Evolutionary conservation across 2,113 vertebrate species (phyloP), one percentile per base, ranked within the genome.

Genomic region (Python bivittatus): DNA sequence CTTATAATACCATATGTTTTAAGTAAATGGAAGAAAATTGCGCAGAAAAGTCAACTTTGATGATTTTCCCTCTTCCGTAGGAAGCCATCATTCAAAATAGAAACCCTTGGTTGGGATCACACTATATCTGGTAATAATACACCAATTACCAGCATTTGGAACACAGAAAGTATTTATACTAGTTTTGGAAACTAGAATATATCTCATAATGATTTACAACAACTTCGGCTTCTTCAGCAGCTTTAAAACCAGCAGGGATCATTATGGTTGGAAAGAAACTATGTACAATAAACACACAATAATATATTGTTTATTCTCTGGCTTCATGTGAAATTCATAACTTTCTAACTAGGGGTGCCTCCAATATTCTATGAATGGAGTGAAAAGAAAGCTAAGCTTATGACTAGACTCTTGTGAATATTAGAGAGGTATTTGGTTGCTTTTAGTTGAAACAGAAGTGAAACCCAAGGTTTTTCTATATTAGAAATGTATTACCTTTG

Each of bases 401-500:
- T 4, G n/a, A 89, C 38, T 60, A 25, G 25, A 9, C 56, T 2
- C 48, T 44, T 89, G 44, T 12, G 20, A 53, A 29, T 52, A 83
- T 8, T 23, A 13, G 2, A 25, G n/a, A 8, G 29, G 23, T 29
- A 91, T 61, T 57, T 86, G 10, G 61, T 83, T 13, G 83, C 48
- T 27, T 95, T 0, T 87, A 42, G 91, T 42, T 57, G n/a, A 92
- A 90, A 61, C 57, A 58, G 20, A 53, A 92, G 61, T 15, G 15
- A 93, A 94, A 87, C 22, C 1, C 3, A 0, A 0, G 58, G 68
- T 54, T 91, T 9, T 90, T 94, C 52, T 85, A 88, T 84, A 88
- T 88, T 54, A 72, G 57, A 29, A 90, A n/a, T 17, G 9, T 87
- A 95, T 98, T 98, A 99, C 99, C 98, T 99, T 99, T 97, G 98